Conservation (phyloP, 2,888 invertebrate genomes). For the Xanthia togata region DNA sequence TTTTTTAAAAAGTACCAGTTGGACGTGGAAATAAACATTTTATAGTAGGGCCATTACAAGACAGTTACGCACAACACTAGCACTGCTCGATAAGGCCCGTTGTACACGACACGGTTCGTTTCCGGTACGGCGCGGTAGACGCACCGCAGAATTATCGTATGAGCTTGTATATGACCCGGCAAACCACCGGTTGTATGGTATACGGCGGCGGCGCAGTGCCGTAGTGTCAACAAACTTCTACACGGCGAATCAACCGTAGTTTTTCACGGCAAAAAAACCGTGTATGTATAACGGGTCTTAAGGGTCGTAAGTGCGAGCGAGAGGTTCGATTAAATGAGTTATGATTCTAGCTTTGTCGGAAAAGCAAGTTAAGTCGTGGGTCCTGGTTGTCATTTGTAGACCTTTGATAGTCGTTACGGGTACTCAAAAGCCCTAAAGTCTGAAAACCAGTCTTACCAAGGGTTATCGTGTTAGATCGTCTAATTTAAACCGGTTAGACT, state of each 20-base stretch:
- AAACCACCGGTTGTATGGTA: no score
- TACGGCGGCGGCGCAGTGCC: no score
- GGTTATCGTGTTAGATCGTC: background rate
- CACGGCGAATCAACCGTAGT: background rate
- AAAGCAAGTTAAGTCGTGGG: background rate
- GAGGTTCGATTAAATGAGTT: no score
- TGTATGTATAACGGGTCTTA: no score
- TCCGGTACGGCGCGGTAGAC: no score
- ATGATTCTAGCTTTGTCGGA: no score
- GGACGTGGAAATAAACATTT: conserved; percentile 2
- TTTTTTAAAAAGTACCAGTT: conserved; percentile 41
- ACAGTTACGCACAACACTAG: no score
- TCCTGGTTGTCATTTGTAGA: background rate
- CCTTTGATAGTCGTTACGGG: background rate
- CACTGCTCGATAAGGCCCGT: background rate
- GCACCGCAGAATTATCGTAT: no score
- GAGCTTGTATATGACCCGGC: no score
- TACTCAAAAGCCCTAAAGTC: background rate
- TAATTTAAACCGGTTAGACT: background rate
- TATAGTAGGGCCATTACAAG: background rate
- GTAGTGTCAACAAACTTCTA: no score
- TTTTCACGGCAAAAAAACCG: background rate
- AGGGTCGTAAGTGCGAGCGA: no score
- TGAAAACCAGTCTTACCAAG: background rate
- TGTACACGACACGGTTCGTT: background rate